Conservation (phyloP, 2,888 invertebrate genomes). For the Phrixothrix hirtus region DNA sequence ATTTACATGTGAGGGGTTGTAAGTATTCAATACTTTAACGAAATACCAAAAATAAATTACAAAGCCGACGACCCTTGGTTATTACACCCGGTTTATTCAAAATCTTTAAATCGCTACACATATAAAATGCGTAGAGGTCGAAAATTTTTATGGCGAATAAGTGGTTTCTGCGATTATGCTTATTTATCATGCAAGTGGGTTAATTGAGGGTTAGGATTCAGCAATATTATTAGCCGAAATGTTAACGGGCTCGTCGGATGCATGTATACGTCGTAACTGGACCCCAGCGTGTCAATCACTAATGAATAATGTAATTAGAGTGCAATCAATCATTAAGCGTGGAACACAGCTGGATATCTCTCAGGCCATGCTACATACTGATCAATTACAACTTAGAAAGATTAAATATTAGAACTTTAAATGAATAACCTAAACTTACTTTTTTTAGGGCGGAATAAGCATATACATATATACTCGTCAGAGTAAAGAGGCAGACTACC, state of each 20-base stretch:
- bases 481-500: too few relatives aligned
- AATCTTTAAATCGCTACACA: too few relatives aligned
- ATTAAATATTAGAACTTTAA: conserved; percentile 19
- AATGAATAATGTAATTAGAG: conserved; percentile 55
- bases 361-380: conserved; percentile 46
- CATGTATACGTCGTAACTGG: conserved; percentile 33
- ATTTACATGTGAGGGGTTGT: too few relatives aligned
- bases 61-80: too few relatives aligned
- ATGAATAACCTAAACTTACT: background rate
- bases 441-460: background rate
- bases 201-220: conserved; percentile 26
- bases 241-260: conserved; percentile 26
- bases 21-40: too few relatives aligned
- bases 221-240: conserved; percentile 26
- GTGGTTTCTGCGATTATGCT: conserved; percentile 10
- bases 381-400: conserved; percentile 44
- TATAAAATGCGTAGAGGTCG: too few relatives aligned
- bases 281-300: conserved; percentile 49
- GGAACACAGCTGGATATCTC: conserved; percentile 49
- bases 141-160: too few relatives aligned
- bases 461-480: too few relatives aligned
- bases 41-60: too few relatives aligned
- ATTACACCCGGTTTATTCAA: too few relatives aligned
- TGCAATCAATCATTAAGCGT: conserved; percentile 52
- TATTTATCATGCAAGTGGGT: conserved; percentile 28